Conservation (phyloP, 2,797 vertebrate genomes). For the Cirrhinus mrigala region DNA sequence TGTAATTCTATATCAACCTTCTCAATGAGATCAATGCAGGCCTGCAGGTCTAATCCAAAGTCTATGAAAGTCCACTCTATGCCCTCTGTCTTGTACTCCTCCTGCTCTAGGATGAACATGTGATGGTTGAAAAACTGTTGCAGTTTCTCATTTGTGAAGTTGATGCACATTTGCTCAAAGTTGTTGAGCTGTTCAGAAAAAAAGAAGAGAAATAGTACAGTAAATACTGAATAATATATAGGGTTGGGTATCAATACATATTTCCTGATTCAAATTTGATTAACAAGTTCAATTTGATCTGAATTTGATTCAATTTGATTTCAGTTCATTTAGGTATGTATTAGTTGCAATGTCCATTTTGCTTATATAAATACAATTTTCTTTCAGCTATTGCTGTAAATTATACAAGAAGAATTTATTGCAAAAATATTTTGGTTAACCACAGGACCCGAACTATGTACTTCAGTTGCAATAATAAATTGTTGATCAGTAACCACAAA, state of each 20-base stretch:
- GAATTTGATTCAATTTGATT: not conserved
- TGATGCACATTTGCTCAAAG: slow-evolving; percentile 90
- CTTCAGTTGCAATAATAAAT: not conserved
- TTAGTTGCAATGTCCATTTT: not conserved
- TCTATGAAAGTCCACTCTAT: slow-evolving; percentile 96
- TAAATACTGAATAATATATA: slow-evolving; percentile 3
- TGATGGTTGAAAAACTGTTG: slow-evolving; percentile 96
- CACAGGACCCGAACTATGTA: not conserved
- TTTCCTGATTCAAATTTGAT: not conserved
- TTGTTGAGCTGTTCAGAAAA: slow-evolving; percentile 83
- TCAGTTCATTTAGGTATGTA: not conserved
- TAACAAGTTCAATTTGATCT: not conserved
- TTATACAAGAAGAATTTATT: not conserved
- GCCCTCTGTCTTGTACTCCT: slow-evolving; percentile 92
- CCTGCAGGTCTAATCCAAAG: slow-evolving; percentile 91
- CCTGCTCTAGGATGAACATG: slow-evolving; percentile 96
- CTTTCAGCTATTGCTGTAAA: not conserved
- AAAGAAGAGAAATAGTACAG: slow-evolving; percentile 38
- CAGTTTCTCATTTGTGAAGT: slow-evolving; percentile 90
- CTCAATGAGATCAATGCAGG: slow-evolving; percentile 94
- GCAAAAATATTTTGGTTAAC: not conserved
- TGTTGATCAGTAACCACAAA: not conserved
- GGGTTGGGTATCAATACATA: not conserved
- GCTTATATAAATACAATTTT: not conserved
- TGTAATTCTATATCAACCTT: slow-evolving; percentile 74